phyloP scores from a whole-genome alignment of 2,797 vertebrate species.

The Parauchenoglanis ngamensis region DNA sequence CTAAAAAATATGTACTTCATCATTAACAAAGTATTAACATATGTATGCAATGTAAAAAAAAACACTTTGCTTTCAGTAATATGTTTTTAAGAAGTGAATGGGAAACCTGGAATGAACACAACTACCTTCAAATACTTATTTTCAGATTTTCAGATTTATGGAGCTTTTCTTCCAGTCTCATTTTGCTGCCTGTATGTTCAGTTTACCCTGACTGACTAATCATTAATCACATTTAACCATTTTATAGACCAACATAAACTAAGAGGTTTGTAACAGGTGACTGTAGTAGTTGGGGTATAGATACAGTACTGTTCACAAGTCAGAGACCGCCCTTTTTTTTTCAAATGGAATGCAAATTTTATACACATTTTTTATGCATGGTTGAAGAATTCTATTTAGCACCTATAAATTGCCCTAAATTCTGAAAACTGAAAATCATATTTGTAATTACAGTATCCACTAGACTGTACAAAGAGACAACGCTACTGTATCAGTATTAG shows the following conservation, averaged over 20 bases:
- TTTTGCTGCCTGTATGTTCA: not conserved
- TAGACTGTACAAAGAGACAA: conserved; percentile 44
- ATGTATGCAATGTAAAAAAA: conserved; percentile 73
- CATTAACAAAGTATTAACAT: conserved; percentile 78
- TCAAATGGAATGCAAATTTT: not conserved
- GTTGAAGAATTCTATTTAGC: not conserved
- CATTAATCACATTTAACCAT: not conserved
- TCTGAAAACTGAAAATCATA: conserved; percentile 39
- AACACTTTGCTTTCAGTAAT: conserved; percentile 70
- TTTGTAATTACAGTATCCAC: conserved; percentile 63
- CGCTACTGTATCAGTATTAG: conserved; percentile 69
- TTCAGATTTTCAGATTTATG: conserved; percentile 59
- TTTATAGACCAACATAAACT: not conserved
- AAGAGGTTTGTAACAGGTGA: not conserved
- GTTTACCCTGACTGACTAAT: not conserved
- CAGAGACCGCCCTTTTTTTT: not conserved
- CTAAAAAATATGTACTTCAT: conserved; percentile 71
- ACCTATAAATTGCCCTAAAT: conserved; percentile 13
- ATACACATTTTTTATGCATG: too few species aligned
- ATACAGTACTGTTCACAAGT: not conserved
- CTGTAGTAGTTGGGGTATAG: not conserved
- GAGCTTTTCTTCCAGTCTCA: conserved; percentile 8
- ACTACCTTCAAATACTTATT: conserved; percentile 70
- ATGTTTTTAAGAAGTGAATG: conserved; percentile 73
- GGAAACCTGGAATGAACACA: conserved; percentile 73